Conservation (phyloP, 2,797 vertebrate species). For the Tokudaia tokunoshimensis region DNA sequence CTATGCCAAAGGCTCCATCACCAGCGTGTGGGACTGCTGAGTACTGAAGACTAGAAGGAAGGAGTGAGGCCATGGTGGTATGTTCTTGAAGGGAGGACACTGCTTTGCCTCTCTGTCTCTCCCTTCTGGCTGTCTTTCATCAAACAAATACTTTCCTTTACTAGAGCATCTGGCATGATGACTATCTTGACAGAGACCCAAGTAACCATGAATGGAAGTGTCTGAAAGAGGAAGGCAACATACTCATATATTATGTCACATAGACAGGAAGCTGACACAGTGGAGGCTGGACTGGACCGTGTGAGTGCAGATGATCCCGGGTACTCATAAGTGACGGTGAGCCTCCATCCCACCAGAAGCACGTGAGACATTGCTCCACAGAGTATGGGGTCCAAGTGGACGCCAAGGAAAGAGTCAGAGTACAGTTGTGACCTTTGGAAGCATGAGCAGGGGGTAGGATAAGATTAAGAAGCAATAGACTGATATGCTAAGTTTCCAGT, state of each 20-base stretch:
- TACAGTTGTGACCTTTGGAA: slow-evolving; percentile 41
- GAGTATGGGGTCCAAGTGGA: not conserved
- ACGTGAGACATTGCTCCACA: not conserved
- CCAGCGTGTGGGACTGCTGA: not conserved
- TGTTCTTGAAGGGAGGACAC: not conserved
- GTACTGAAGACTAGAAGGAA: not conserved
- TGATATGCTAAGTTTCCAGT: not conserved
- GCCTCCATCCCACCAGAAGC: not conserved
- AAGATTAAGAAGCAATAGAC: not conserved
- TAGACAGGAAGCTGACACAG: not conserved
- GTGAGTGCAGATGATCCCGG: not conserved
- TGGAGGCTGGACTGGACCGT: not conserved
- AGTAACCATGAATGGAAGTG: not conserved
- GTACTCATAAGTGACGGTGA: not conserved
- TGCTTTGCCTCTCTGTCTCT: too few relatives aligned
- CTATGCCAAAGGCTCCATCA: not conserved
- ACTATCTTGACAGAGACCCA: not conserved
- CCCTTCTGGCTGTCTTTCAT: not conserved
- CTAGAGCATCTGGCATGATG: not conserved
- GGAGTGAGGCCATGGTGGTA: not conserved
- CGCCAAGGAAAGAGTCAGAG: not conserved
- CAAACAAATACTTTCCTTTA: not conserved
- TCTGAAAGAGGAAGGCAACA: not conserved
- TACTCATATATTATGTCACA: not conserved
- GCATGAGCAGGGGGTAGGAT: not conserved